These are phyloP conservation scores for Pseudochromis fuscus DNA, from an alignment of 2,797 vertebrate genomes.

Conservation along the genomic window DNA sequence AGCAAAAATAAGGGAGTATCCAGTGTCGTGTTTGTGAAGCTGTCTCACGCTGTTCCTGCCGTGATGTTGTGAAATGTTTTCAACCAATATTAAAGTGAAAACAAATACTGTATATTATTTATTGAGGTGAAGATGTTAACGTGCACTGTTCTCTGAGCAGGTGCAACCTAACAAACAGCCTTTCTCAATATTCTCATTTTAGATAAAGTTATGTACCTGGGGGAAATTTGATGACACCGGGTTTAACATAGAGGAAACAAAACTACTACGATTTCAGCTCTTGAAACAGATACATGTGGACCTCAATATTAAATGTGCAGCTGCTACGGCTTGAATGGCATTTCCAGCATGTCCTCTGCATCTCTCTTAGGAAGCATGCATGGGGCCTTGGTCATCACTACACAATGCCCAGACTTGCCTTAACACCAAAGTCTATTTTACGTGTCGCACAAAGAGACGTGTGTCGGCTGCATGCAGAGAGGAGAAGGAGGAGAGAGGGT, in stretches of 20 bases:
- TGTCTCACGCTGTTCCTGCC: conserved; percentile 13
- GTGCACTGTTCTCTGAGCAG: not conserved
- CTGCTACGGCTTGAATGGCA: conserved; percentile 1
- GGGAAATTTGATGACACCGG: conserved; percentile 33
- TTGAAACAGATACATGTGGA: conserved; percentile 13
- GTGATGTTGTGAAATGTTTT: conserved; percentile 2
- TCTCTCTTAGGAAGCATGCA: conserved; percentile 26
- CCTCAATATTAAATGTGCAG: not conserved
- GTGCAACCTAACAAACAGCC: conserved; percentile 15
- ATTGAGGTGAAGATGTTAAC: not conserved
- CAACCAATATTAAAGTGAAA: conserved; percentile 19
- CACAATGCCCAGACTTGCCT: conserved; percentile 35
- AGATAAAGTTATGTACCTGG: conserved; percentile 38
- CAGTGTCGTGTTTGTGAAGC: conserved; percentile 1
- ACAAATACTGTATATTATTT: conserved; percentile 8
- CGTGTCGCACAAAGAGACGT: conserved; percentile 36
- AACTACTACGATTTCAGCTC: conserved; percentile 4
- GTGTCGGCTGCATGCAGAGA: conserved; percentile 50
- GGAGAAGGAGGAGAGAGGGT: not conserved
- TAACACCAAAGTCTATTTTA: conserved; percentile 31
- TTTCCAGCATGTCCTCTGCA: conserved; percentile 26
- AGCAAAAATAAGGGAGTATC: conserved; percentile 3
- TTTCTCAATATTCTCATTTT: conserved; percentile 37
- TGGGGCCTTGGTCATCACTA: conserved; percentile 12
- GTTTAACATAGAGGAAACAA: conserved; percentile 21